Percentiles rank a stretch among this genome's conserved stretches.
These are phyloP conservation scores for Salvelinus fontinalis DNA, from an alignment of 2,113 vertebrate genomes.

Conservation along the genomic window DNA sequence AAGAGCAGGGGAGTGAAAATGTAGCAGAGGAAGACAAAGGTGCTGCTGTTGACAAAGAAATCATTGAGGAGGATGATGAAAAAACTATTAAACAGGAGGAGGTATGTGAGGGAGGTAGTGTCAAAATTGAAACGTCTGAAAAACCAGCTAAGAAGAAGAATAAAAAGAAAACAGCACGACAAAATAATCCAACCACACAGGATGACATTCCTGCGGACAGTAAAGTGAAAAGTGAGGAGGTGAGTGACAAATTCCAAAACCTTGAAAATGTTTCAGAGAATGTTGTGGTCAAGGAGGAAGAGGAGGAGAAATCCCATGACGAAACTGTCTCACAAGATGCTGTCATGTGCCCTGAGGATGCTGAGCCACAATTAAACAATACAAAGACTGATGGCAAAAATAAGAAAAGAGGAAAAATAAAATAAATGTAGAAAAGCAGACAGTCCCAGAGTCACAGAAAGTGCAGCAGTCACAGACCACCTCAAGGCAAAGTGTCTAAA, in stretches of 20 bases:
- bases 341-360: background rate
- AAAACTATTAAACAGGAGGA: slow-evolving; percentile 36
- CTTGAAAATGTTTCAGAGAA: background rate
- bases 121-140: background rate
- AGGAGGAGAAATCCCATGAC: background rate
- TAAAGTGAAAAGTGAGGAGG: background rate
- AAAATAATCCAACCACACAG: slow-evolving; percentile 45
- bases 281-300: background rate
- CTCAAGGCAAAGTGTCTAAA: background rate
- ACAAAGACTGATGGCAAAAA: background rate
- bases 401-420: background rate
- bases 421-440: too few species aligned
- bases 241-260: background rate
- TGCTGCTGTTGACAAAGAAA: background rate
- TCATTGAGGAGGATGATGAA: background rate
- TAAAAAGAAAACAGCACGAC: background rate
- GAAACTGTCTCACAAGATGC: background rate
- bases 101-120: slow-evolving; percentile 3
- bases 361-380: background rate
- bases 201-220: background rate
- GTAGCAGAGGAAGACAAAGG: slow-evolving; percentile 8
- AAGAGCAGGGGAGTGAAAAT: too few species aligned
- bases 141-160: background rate
- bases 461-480: background rate
- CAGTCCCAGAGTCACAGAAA: background rate